A percentile compares a stretch with the other conserved stretches of the same genome.
Evolutionary conservation across 2,888 invertebrate genomes (phyloP).

Genomic region (Iphiclides podalirius): DNA sequence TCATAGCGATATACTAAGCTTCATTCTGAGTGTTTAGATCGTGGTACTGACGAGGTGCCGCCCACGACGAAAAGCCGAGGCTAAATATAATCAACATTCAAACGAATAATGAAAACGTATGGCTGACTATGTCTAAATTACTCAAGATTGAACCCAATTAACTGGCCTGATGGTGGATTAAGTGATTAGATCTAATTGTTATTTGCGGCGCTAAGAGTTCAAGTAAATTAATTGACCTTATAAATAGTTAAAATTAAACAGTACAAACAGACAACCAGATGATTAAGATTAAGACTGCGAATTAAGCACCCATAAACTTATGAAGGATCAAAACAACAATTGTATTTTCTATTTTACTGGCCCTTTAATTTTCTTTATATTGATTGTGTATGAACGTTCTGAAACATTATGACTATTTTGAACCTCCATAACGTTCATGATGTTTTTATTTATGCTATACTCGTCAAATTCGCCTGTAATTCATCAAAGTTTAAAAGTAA

Average conservation of each 20-base stretch:
- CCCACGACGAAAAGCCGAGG: constrained; percentile 36
- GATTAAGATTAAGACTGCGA: no score
- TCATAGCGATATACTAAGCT: constrained; percentile 24
- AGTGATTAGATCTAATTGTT: constrained; percentile 7
- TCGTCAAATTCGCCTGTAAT: no score
- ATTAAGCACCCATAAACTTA: no score
- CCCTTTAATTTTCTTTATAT: no score
- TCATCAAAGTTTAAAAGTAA: no score
- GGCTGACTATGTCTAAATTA: constrained; percentile 24
- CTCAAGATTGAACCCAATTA: constrained; percentile 22
- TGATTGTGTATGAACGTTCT: no score
- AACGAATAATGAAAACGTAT: constrained; percentile 32
- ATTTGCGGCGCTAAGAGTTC: neutral
- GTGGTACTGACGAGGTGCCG: constrained; percentile 35
- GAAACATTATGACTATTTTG: no score
- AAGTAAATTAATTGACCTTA: neutral
- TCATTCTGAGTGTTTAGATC: constrained; percentile 25
- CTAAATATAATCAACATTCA: constrained; percentile 34
- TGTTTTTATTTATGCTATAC: no score
- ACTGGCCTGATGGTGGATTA: constrained; percentile 4
- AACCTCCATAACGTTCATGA: no score
- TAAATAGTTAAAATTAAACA: neutral
- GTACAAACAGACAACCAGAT: no score
- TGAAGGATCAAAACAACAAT: no score
- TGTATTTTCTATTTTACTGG: no score